A percentile compares a stretch with the other conserved stretches of the same genome.
Conservation (phyloP, 2,113 vertebrate species). For the Micronycteris hirsuta region DNA sequence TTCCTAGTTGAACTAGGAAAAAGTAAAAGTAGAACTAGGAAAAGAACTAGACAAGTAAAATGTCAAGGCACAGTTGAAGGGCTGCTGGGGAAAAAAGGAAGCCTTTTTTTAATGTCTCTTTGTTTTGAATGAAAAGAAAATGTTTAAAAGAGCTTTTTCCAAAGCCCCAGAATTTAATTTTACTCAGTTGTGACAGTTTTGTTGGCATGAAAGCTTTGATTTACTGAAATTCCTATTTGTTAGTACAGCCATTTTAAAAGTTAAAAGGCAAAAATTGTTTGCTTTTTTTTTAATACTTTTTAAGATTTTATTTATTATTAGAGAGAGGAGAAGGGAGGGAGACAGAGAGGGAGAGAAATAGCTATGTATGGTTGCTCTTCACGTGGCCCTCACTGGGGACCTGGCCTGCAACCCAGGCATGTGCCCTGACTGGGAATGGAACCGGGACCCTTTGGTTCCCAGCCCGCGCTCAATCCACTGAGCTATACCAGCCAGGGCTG, state of each 20-base stretch:
- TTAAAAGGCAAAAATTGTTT: background rate
- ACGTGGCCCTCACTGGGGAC: too few relatives aligned
- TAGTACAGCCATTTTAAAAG: background rate
- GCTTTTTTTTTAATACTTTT: slow-evolving; percentile 26
- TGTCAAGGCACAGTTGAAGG: background rate
- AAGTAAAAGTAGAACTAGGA: too few relatives aligned
- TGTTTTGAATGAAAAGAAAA: background rate
- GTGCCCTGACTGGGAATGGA: too few relatives aligned
- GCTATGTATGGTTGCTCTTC: too few relatives aligned
- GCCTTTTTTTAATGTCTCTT: background rate
- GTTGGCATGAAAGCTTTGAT: background rate
- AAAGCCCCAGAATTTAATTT: background rate
- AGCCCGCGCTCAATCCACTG: too few relatives aligned
- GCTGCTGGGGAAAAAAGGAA: background rate
- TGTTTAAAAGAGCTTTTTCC: background rate
- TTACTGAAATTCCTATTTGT: background rate
- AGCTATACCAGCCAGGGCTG: too few relatives aligned
- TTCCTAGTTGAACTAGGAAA: background rate
- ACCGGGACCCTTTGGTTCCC: too few relatives aligned
- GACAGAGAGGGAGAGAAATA: too few relatives aligned
- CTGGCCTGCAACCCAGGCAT: too few relatives aligned
- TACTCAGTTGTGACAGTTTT: background rate
- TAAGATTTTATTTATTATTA: too few relatives aligned
- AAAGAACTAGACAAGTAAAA: too few relatives aligned
- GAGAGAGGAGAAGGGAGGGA: too few relatives aligned